Evolutionary conservation across 2,113 vertebrate genomes (phyloP), one percentile per base, ranked within the genome.

Genomic region (Zosterops hypoxanthus): DNA sequence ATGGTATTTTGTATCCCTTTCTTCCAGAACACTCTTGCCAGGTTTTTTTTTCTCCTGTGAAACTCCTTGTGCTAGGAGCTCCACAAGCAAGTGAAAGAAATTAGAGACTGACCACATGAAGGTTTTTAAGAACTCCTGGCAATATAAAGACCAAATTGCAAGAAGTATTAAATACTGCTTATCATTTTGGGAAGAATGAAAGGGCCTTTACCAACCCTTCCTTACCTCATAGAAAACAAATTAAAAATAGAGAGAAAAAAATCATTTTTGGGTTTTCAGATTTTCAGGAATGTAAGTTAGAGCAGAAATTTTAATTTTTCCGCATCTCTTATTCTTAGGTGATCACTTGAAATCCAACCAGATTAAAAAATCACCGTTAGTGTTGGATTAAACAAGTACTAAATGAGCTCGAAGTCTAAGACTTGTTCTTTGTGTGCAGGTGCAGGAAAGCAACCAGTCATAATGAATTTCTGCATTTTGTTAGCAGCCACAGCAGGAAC

Each of bases 51-150:
- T 18, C 6, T 63, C 31, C 24, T 36, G 20, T 89, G 36, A 84
- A 81, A 90, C 9, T 82, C 57, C 19, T 82, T 89, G 42, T 59
- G 77, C 61, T 41, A 50, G 55, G 42, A 66, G 24, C 33, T 72
- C 5, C 42, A 55, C 16, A 66, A 72, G 52, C 63, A 90, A 91
- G 14, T 50, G n/a, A 82, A 73, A 50, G 84, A 89, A 92, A 83
- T 87, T 61, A 89, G 83, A 82, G 23, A 66, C 46, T 80, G 41
- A 65, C 53, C 50, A 80, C 46, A 82, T 53, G 42, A 96, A 85
- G 72, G 29, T 72, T 95, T 95, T 81, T 79, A 72, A 82, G 73
- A 94, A 14, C 50, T 86, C 77, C 36, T 87, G 92, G 73, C 23
- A 80, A 6, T 90, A 88, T 41, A 72, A 71, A 68, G 61, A 44